phyloP scores from a whole-genome alignment of 1,140 invertebrate species.

The Polyergus mexicanus region DNA sequence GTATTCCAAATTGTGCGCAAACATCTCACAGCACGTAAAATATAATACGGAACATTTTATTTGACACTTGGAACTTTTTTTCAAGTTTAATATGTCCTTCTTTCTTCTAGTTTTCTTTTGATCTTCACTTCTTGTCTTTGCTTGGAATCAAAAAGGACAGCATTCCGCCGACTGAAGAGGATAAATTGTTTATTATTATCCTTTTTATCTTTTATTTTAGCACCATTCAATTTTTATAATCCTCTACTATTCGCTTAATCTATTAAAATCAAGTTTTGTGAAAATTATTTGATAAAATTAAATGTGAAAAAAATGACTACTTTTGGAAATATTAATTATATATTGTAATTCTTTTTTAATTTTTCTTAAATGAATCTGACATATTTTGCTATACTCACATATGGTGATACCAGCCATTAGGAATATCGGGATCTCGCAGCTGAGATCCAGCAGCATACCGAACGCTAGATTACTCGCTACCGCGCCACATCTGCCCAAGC shows the following conservation, averaged over 20 bases:
- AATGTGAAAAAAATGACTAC: background rate
- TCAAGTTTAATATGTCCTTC: constrained; percentile 17
- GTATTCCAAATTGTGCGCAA: background rate
- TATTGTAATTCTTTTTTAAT: background rate
- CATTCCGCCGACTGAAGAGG: constrained; percentile 65
- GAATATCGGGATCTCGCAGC: constrained; percentile 86
- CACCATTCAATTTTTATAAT: background rate
- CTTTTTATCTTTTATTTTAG: background rate
- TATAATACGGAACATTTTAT: background rate
- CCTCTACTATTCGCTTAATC: background rate
- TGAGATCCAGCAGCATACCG: constrained; percentile 86
- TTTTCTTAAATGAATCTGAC: background rate
- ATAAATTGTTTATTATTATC: constrained; percentile 12
- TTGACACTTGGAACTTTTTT: constrained; percentile 15
- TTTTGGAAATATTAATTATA: background rate
- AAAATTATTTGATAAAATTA: background rate
- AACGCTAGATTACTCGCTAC: constrained; percentile 87
- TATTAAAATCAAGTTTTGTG: background rate
- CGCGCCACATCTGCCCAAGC: constrained; percentile 87
- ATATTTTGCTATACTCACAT: constrained; percentile 76
- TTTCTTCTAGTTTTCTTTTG: background rate
- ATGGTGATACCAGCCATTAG: constrained; percentile 84
- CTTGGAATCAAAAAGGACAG: constrained; percentile 56
- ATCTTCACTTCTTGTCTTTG: constrained; percentile 58
- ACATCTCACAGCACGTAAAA: background rate